A percentile compares a stretch with the other conserved stretches of the same genome.
Evolutionary conservation across 2,888 invertebrate genomes (phyloP).

Genomic region (Muschampia plurimacula): DNA sequence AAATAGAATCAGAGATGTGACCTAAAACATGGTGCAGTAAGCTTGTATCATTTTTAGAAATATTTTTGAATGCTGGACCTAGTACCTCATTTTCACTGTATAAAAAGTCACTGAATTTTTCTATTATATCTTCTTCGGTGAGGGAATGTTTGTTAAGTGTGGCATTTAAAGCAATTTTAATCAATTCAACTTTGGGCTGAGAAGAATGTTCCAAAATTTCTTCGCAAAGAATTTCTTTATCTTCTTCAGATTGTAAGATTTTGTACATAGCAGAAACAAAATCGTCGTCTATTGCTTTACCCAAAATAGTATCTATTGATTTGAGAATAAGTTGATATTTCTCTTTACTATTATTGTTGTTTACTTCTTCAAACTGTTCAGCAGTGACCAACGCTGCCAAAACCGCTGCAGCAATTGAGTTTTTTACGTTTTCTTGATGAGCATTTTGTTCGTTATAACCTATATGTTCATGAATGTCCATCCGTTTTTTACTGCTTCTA

Average conservation of each 20-base stretch:
- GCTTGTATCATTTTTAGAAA: conserved; percentile 86
- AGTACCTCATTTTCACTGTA: conserved; percentile 87
- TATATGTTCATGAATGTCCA: conserved; percentile 54
- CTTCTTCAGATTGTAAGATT: conserved; percentile 81
- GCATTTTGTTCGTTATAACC: conserved; percentile 60
- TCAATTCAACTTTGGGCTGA: conserved; percentile 87
- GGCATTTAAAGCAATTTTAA: conserved; percentile 84
- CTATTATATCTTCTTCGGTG: conserved; percentile 86
- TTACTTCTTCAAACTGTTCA: conserved; percentile 80
- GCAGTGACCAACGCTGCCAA: conserved; percentile 81
- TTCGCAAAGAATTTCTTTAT: conserved; percentile 77
- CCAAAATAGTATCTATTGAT: conserved; percentile 81
- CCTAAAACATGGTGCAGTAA: conserved; percentile 86
- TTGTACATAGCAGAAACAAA: conserved; percentile 79
- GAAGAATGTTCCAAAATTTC: conserved; percentile 80
- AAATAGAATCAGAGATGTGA: conserved; percentile 87
- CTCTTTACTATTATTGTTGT: conserved; percentile 79
- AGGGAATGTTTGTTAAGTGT: conserved; percentile 75
- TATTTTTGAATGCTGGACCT: conserved; percentile 88
- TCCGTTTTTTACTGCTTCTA: conserved; percentile 64
- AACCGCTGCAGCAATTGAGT: conserved; percentile 83
- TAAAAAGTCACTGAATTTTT: conserved; percentile 87
- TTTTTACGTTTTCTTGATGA: conserved; percentile 81
- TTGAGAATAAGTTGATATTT: conserved; percentile 81
- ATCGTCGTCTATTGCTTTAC: conserved; percentile 78